Evolutionary conservation across 2,888 invertebrate genomes (phyloP), one percentile per base, ranked within the genome.

Genomic region (Sarcophaga subvicina): DNA sequence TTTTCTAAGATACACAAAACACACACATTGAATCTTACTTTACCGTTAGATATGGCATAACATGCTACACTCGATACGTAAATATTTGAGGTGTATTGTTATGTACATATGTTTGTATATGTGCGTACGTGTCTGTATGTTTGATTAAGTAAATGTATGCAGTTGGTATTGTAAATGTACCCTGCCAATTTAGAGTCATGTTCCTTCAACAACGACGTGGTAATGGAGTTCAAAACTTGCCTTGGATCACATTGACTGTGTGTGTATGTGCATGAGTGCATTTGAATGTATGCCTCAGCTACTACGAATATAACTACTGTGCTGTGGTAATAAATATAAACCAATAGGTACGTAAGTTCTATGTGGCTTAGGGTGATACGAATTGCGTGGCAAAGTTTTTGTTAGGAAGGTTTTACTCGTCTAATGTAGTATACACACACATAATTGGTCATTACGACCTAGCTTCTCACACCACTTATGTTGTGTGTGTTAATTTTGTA

Each of bases 181-280:
- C 60, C 69, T 70, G 80, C 66, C 84, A 84, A 75, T 80, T 80
- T 76, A 76, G 47, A 84, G 49, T 76, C 84, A 84, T 76, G 49
- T 80, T 85, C 76, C 37, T 66, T 66, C 49, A 73, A 59, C 62
- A 75, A 84, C 70, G 45, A 76, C 71, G 49, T 80, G 66, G 84
- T 77, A 85, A 85, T 85, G 71, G 66, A 85, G 76, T 80, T 79
- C 64, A 60, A 64, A 71, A 49, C 73, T 54, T 54, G 14, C 54
- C 4, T 54, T 54, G 54, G 54, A 54, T 54, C 17, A 37, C 37
- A 37, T 37, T 37, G 37, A 37, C 10, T 37, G 37, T 37, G 8
- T 37, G 1, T 10, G 37, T 37, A 6, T 37, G 37, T 37, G 37
- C 37, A 37, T 37, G 37, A 37, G 37, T 37, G 37, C 37, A 37